These are phyloP conservation scores for Philopedon plagiatum DNA, from an alignment of 2,888 invertebrate genomes.

Conservation along the genomic window DNA sequence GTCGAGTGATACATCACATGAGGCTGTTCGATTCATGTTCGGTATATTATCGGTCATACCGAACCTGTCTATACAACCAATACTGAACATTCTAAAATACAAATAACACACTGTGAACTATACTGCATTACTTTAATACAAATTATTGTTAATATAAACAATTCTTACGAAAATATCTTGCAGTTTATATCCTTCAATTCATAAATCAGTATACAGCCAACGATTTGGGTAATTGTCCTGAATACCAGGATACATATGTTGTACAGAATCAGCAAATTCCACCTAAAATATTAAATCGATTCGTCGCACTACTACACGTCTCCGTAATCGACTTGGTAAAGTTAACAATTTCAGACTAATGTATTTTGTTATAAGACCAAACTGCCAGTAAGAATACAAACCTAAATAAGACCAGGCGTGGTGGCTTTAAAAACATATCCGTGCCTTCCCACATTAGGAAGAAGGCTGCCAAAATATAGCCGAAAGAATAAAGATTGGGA, in stretches of 20 bases:
- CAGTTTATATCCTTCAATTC: conserved; percentile 18
- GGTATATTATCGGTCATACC: conserved; percentile 21
- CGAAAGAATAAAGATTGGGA: conserved; percentile 38
- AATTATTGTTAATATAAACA: neutral
- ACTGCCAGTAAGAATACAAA: no score
- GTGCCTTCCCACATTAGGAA: conserved; percentile 39
- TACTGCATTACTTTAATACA: no score
- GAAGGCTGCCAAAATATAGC: conserved; percentile 37
- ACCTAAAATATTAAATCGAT: conserved; percentile 26
- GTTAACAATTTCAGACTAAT: no score
- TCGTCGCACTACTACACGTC: no score
- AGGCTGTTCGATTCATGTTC: neutral
- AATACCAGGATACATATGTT: conserved; percentile 34
- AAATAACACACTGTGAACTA: no score
- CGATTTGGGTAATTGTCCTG: conserved; percentile 31
- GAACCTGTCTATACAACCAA: conserved; percentile 43
- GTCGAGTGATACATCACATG: conserved; percentile 2
- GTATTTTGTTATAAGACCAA: no score
- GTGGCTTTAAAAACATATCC: conserved; percentile 39
- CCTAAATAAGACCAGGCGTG: conserved; percentile 27
- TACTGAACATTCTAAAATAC: conserved; percentile 27
- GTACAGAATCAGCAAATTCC: conserved; percentile 44
- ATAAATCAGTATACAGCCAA: conserved; percentile 42
- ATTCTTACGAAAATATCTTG: conserved; percentile 27
- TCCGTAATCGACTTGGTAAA: no score